A percentile compares a stretch with the other conserved stretches of the same genome.
phyloP scores from a whole-genome alignment of 23 tunicate species.

The Diplosoma virens region DNA sequence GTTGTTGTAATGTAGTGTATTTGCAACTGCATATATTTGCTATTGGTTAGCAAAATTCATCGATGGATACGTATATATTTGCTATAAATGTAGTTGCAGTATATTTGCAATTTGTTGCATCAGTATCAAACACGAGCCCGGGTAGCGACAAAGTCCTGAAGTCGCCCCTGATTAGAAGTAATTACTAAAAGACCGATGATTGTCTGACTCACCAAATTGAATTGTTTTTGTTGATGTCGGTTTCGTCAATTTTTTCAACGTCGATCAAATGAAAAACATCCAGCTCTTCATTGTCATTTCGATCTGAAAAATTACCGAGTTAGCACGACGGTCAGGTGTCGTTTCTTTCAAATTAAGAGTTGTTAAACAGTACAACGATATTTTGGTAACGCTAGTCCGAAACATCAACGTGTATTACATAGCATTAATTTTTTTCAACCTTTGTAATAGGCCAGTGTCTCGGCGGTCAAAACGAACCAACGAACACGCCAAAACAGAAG shows the following conservation, averaged over 20 bases:
- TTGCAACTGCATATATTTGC: too few species aligned
- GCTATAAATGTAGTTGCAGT: too few species aligned
- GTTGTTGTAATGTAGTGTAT: too few species aligned
- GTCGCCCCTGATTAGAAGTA: too few species aligned
- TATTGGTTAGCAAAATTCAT: too few species aligned
- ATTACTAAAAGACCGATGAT: neutral
- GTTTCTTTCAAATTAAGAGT: neutral
- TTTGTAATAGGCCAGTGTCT: conserved; percentile 44
- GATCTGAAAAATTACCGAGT: conserved; percentile 24
- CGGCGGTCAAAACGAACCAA: conserved; percentile 69
- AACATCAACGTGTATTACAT: neutral
- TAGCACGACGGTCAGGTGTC: too few species aligned
- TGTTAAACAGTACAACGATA: neutral
- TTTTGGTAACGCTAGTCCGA: neutral
- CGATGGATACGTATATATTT: too few species aligned
- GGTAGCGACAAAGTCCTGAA: too few species aligned
- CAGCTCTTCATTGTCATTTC: conserved; percentile 5
- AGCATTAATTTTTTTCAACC: neutral
- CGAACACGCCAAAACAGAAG: conserved; percentile 44
- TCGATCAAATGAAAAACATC: conserved; percentile 27
- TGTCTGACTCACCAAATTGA: conserved; percentile 28
- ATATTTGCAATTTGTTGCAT: too few species aligned
- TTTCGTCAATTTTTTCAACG: conserved; percentile 22
- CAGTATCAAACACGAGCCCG: too few species aligned
- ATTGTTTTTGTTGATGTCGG: conserved; percentile 27